Base-by-base conservation (phyloP, 2,888 invertebrate genomes). In the Marasmarcha lunaedactyla region DNA sequence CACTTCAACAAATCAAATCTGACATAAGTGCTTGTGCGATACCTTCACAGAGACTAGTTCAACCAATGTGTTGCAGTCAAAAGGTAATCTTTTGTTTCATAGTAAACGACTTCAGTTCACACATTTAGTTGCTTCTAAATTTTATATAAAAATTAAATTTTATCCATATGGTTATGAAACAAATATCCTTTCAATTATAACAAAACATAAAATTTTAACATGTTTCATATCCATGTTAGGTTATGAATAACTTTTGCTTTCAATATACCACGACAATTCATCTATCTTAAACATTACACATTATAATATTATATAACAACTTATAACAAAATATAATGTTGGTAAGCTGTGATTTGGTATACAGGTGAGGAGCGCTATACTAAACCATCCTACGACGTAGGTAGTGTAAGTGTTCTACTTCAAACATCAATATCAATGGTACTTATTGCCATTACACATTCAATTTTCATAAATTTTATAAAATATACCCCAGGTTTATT, bases 281-380 rank as follows among this genome's bases (percentile, higher is more conserved):
- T 59, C 69, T 78, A 78, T 59, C 68, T 71, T 79, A 78, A 49
- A 65, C 57, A 63, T 66, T 71, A 76, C 64, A 73, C n/a, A n/a
- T n/a, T 63, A 71, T 56, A 63, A 14, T 14, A 34, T 14, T 14
- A 34, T 14, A 11, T 63, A 66, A 69, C 79, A 79, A 83, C 77
- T 79, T 78, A 83, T 63, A 69, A 68, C 64, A 60, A 71, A 68
- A 74, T 71, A 74, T 69, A 74, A 71, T 71, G 78, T 76, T 83
- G 83, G 83, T 83, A 83, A 83, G 78, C 77, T 76, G 83, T 81
- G 73, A 76, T 83, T 83, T 83, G 83, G 83, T 83, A 81, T 83
- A 71, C 70, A 76, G 71, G 76, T 81, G 81, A 83, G 78, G 79
- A 73, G 66, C 61, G 71, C 77, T 79, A 78, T 55, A 52, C 76